These are phyloP conservation scores for Neoitamus cyanurus DNA, from an alignment of 2,888 invertebrate species.

Conservation along the genomic window DNA sequence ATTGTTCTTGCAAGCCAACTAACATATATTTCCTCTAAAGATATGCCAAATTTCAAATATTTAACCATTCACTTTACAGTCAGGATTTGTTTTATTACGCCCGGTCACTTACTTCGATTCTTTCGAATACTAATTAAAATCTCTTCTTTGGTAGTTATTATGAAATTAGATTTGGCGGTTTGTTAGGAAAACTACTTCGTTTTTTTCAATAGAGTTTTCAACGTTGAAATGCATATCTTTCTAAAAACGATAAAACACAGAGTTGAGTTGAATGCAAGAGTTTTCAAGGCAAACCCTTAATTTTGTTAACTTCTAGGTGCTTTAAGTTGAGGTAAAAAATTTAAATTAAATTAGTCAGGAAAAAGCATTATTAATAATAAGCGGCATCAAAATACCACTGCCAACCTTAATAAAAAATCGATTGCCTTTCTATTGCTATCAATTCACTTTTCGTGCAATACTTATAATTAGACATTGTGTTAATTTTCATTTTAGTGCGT, in stretches of 20 bases:
- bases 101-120: not conserved
- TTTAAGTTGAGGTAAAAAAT: not conserved
- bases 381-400: slow-evolving; percentile 27
- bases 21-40: not conserved
- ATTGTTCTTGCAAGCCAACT: not conserved
- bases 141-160: not conserved
- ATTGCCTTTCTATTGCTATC: not conserved
- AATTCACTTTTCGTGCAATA: not conserved
- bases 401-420: slow-evolving; percentile 12
- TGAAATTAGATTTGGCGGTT: not conserved
- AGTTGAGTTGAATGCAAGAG: not conserved
- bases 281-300: not conserved
- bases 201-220: no score
- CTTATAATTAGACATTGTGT: no score
- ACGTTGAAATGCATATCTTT: no score
- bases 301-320: not conserved
- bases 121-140: not conserved
- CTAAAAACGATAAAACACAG: no score
- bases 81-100: not conserved
- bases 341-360: not conserved
- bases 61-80: not conserved
- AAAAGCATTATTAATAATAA: not conserved
- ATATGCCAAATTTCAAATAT: not conserved
- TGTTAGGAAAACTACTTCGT: not conserved
- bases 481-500: not conserved